Conservation (phyloP, 2,888 invertebrate genomes). For the Hydriomena furcata region DNA sequence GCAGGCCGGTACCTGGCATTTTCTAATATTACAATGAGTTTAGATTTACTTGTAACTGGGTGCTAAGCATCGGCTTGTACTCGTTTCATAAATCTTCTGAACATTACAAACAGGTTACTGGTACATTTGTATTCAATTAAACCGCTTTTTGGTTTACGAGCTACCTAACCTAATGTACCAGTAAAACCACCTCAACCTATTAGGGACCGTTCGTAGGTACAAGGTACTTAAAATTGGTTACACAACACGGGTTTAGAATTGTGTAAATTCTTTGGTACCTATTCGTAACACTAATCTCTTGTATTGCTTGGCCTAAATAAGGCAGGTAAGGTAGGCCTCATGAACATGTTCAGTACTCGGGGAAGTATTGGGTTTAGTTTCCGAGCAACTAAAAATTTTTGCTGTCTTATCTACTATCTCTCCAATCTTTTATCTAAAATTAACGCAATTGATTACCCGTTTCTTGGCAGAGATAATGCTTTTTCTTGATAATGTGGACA, state of each 20-base stretch:
- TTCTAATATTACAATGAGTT: slow-evolving; percentile 7
- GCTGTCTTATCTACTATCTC: no score
- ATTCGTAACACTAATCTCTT: neutral
- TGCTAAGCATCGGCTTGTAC: slow-evolving; percentile 6
- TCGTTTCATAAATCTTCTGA: slow-evolving; percentile 39
- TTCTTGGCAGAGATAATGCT: neutral
- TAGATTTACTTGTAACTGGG: slow-evolving; percentile 14
- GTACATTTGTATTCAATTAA: slow-evolving; percentile 40
- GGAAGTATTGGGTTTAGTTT: no score
- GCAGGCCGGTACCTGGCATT: neutral
- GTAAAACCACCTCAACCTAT: slow-evolving; percentile 3
- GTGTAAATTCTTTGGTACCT: slow-evolving; percentile 4
- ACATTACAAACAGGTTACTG: slow-evolving; percentile 18
- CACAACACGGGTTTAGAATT: slow-evolving; percentile 1
- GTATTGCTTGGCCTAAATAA: neutral
- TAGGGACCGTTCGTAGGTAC: neutral
- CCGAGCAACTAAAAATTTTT: no score
- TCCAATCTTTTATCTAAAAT: neutral
- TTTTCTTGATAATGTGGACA: slow-evolving; percentile 10
- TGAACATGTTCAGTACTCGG: no score
- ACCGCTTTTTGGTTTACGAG: slow-evolving; percentile 36
- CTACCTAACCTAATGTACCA: slow-evolving; percentile 7
- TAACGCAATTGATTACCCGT: neutral
- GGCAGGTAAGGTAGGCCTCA: no score
- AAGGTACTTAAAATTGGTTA: slow-evolving; percentile 3